Conservation (phyloP, 1,140 invertebrate species). For the Rhizoglyphus robini region DNA sequence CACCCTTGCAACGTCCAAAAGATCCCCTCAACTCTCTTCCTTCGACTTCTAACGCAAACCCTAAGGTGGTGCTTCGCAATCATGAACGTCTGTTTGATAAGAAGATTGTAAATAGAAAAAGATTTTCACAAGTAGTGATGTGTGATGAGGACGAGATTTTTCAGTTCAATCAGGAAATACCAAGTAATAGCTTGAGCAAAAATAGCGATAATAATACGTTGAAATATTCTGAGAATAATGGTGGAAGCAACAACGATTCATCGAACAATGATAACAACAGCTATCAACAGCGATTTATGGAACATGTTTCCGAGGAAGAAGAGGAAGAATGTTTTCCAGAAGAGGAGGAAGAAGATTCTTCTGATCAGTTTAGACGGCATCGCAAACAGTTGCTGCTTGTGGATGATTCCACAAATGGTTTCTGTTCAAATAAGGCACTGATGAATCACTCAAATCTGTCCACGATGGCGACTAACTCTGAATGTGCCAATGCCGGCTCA, state of each 20-base stretch:
- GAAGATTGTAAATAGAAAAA: background rate
- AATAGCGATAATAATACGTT: conserved; percentile 6
- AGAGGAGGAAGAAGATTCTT: background rate
- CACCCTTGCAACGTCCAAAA: background rate
- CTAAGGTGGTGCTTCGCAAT: background rate
- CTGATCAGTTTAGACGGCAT: background rate
- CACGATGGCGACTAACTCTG: conserved; percentile 4
- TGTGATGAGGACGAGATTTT: conserved; percentile 12
- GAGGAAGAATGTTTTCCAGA: background rate
- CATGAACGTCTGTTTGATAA: conserved; percentile 2
- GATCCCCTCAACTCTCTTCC: background rate
- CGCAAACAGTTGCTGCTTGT: background rate
- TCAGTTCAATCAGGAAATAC: conserved; percentile 1
- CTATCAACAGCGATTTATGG: conserved; percentile 7
- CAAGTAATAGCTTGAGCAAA: background rate
- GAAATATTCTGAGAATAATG: background rate
- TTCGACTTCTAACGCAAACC: background rate
- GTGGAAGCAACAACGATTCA: background rate
- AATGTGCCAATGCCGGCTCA: conserved; percentile 6
- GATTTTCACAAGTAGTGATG: conserved; percentile 15
- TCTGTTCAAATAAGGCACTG: too few species aligned
- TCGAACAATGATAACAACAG: background rate
- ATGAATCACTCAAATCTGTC: background rate
- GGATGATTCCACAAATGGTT: background rate
- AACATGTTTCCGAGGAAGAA: background rate